Evolutionary conservation across 2,113 vertebrate genomes (phyloP).

Genomic region (Aegithalos caudatus): DNA sequence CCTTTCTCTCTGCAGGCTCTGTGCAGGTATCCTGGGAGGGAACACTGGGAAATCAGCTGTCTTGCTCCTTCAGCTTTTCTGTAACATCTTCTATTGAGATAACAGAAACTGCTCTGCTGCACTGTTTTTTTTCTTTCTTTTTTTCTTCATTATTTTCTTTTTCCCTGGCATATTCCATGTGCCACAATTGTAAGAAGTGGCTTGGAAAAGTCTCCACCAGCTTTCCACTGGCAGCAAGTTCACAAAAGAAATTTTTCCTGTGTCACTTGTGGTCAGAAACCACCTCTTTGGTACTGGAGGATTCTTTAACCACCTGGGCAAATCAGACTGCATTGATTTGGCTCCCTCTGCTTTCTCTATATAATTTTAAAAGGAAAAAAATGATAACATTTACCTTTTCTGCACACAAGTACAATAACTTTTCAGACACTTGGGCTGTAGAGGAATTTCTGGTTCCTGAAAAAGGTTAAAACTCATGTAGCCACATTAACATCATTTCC

Average conservation of each 20-base stretch:
- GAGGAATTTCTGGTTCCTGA: background rate
- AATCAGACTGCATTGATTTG: background rate
- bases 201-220: background rate
- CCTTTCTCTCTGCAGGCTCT: background rate
- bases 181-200: background rate
- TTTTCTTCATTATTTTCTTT: background rate
- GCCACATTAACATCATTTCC: background rate
- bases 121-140: background rate
- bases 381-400: background rate
- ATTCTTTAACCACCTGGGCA: background rate
- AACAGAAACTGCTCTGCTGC: background rate
- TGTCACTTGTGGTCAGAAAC: background rate
- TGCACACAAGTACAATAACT: background rate
- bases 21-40: background rate
- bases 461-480: fast-evolving
- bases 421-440: background rate
- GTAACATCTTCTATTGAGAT: background rate
- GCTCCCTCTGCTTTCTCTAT: background rate
- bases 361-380: background rate
- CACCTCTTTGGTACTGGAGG: background rate
- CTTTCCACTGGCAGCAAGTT: background rate
- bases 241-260: background rate
- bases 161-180: background rate
- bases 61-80: background rate
- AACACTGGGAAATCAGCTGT: background rate